Percentiles rank a stretch among this genome's conserved stretches.
These are phyloP conservation scores for Chiroxiphia lanceolata DNA, from an alignment of 2,797 vertebrate genomes.

Conservation along the genomic window DNA sequence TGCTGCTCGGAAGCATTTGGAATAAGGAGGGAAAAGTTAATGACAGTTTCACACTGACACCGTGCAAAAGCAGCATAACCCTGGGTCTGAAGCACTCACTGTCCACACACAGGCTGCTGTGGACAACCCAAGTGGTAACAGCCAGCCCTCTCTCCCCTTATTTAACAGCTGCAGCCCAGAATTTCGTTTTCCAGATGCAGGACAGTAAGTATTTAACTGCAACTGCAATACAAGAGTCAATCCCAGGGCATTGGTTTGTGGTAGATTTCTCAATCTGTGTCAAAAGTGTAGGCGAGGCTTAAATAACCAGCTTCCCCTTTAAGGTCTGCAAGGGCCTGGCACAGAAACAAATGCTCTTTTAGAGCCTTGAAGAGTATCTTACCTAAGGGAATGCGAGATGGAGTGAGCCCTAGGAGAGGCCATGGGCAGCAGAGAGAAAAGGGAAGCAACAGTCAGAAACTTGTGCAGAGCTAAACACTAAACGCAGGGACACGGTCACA, in stretches of 20 bases:
- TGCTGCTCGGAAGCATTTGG: conserved; percentile 85
- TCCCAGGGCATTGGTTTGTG: background rate
- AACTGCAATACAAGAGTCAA: background rate
- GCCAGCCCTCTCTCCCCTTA: background rate
- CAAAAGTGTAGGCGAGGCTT: background rate
- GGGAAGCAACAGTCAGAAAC: conserved; percentile 44
- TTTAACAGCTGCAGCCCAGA: background rate
- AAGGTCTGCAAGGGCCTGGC: background rate
- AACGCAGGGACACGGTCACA: fast-evolving
- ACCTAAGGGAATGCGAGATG: conserved; percentile 97
- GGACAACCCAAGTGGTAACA: fast-evolving
- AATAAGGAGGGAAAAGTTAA: conserved; percentile 71
- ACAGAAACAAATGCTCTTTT: background rate
- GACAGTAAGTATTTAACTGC: background rate
- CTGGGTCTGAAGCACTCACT: background rate
- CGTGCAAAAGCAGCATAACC: fast-evolving
- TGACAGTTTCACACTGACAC: background rate
- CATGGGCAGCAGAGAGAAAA: conserved; percentile 78
- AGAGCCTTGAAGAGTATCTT: conserved; percentile 73
- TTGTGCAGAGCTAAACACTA: background rate
- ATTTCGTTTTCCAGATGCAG: background rate
- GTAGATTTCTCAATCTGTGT: background rate
- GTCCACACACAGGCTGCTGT: background rate
- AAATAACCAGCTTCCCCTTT: background rate
- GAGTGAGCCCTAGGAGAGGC: conserved; percentile 89